Base-by-base conservation (phyloP, 64 coral and sea anemone genomes). In the Stichodactyla mertensii region DNA sequence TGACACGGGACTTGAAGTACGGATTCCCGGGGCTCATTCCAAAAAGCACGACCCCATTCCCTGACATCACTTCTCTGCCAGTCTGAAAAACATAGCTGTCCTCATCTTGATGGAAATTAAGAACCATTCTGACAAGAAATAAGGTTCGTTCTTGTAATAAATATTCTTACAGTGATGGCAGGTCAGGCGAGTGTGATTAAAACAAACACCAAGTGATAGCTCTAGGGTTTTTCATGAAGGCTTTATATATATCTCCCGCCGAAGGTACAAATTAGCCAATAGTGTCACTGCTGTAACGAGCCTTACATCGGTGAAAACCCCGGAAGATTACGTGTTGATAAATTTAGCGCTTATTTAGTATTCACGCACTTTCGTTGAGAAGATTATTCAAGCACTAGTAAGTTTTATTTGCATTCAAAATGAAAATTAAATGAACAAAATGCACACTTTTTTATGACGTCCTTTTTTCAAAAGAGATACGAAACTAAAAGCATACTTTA, bases 1-100 rank as follows among this genome's bases (percentile, higher is more conserved):
- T 92, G 51, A 92, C 86, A n/a, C 20, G 18, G 8, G 85, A 77
- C 84, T 92, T 87, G 62, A 83, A 92, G 51, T 84, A 88, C 0
- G 91, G 91, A 78, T 92, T 92, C 4, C 91, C 91, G 71, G 91
- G 91, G 54, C 91, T 92, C 86, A 92, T 92, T 83, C 91, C 91
- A 77, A 92, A 92, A 24, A 92, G 55, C 15, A 92, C 91, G 19
- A 92, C 78, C 16, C 91, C 91, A 27, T 92, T 92, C 36, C n/a
- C 31, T 6, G 22, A 52, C 86, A 92, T 83, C 31, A 92, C 86
- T 16, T 88, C 86, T 71, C 74, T 23, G 22, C 91, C 91, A 16
- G 86, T 92, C 59, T 71, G 6, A 45, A 83, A 88, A 71, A 92
- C 86, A 7, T 83, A 80, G 57, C 62, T 84, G 53, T 77, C 51